Evolutionary conservation across 2,888 invertebrate genomes (phyloP).

Genomic region (Zygaena filipendulae): DNA sequence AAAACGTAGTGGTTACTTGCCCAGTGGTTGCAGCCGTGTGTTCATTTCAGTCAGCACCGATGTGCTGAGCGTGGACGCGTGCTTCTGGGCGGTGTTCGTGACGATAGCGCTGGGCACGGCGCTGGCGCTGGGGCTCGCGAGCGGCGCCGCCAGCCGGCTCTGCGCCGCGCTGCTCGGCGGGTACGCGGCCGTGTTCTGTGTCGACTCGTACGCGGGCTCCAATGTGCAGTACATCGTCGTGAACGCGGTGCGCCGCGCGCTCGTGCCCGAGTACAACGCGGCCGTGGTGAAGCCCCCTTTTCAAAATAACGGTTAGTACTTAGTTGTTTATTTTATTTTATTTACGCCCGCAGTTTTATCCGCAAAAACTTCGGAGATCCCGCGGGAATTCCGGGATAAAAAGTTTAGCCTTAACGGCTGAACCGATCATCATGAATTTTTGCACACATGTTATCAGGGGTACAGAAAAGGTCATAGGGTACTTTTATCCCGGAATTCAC

Average conservation of each 20-base stretch:
- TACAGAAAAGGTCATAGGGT: too few species aligned
- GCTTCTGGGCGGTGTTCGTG: slow-evolving; percentile 73
- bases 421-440: too few species aligned
- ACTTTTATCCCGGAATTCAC: too few species aligned
- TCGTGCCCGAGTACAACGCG: slow-evolving; percentile 64
- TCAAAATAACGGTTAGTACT: slow-evolving; percentile 68
- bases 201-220: slow-evolving; percentile 74
- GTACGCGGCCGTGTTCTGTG: slow-evolving; percentile 68
- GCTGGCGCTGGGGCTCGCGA: slow-evolving; percentile 53
- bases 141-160: slow-evolving; percentile 69
- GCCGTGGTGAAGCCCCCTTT: slow-evolving; percentile 71
- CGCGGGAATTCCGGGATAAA: too few species aligned
- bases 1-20: too few species aligned
- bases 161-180: slow-evolving; percentile 73
- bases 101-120: slow-evolving; percentile 57
- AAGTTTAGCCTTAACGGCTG: too few species aligned
- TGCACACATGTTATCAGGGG: too few species aligned
- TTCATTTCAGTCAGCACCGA: too few species aligned
- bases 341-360: too few species aligned
- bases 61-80: slow-evolving; percentile 58
- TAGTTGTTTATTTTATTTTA: slow-evolving; percentile 4
- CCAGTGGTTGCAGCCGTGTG: too few species aligned
- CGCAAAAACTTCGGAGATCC: too few species aligned
- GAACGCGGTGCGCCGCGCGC: slow-evolving; percentile 73
- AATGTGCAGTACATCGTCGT: slow-evolving; percentile 76